Base-by-base conservation (phyloP, 1,140 invertebrate species). In the Grapholita molesta region DNA sequence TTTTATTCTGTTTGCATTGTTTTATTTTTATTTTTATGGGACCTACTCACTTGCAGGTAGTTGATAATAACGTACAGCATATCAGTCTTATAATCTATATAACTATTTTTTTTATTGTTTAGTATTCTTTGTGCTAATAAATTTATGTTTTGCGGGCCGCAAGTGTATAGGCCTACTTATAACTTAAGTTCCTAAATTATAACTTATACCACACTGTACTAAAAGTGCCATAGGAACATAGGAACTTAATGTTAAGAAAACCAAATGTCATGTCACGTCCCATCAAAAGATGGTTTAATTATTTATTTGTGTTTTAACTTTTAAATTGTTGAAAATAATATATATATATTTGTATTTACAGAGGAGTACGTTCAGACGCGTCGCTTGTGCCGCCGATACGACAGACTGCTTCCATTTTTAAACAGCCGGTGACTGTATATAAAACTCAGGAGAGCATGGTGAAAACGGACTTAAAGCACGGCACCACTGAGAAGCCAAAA, bases 381-480 rank as follows among this genome's bases (percentile, higher is more conserved):
- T 97, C 97, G 21, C 88, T 99, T 23, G 96, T 98, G 32, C 96
- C 98, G 66, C 99, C 99, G 18, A 99, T 99, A 67, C 93, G 99
- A 69, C 98, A 99, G 93, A 99, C 98, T 6, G 98, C 98, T 2
- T 99, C 98, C 1, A 99, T 99, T 84, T 99, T 99, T 82, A 99
- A 99, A 85, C 99, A 99, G 85, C 98, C 99, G 15, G 99, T 99
- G 0, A 99, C 98, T 4, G 96, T 99, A 18, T 95, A 97, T 72
- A 97, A 97, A 91, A 97, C 95, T 72, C 96, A 97, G 91, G 96
- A 97, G 77, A 95, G 95, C 72, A 97, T 97, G 93, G 96, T 97
- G 0, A 98, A 98, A 88, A 94, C 94, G 32, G 98, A 99, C 80
- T 94, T 97, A 64, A 98, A 99, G 88, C 96, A 97, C 92, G 97